Conservation (phyloP, 2,888 invertebrate genomes). For the Drepanosiphum platanoidis region DNA sequence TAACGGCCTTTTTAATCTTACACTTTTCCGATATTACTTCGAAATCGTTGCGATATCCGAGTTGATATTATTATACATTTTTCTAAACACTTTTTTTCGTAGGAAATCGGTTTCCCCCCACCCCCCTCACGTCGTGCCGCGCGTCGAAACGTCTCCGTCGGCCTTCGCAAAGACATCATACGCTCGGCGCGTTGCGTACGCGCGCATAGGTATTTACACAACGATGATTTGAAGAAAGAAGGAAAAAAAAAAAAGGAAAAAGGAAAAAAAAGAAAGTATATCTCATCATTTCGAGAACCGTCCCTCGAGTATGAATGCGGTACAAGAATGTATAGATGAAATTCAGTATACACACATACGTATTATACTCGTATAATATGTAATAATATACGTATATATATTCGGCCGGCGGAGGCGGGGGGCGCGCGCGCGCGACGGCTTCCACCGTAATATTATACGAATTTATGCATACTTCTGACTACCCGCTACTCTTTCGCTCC, state of each 20-base stretch:
- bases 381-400: no score
- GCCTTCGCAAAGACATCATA: neutral
- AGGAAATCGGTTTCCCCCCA: neutral
- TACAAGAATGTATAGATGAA: neutral
- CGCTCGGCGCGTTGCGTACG: neutral
- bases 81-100: neutral
- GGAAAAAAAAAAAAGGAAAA: slow-evolving; percentile 17
- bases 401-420: neutral
- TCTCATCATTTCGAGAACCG: slow-evolving; percentile 11
- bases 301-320: neutral
- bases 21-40: neutral
- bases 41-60: neutral
- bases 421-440: neutral
- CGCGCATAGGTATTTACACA: neutral
- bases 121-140: no score
- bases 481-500: slow-evolving; percentile 31
- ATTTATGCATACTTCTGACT: slow-evolving; percentile 30
- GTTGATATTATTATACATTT: neutral
- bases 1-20: neutral
- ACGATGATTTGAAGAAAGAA: neutral
- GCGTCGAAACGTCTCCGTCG: neutral
- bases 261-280: slow-evolving; percentile 1
- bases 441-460: slow-evolving; percentile 23
- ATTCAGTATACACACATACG: neutral
- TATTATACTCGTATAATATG: neutral